Conservation (phyloP, 2,113 vertebrate genomes). For the Phycodurus eques region DNA sequence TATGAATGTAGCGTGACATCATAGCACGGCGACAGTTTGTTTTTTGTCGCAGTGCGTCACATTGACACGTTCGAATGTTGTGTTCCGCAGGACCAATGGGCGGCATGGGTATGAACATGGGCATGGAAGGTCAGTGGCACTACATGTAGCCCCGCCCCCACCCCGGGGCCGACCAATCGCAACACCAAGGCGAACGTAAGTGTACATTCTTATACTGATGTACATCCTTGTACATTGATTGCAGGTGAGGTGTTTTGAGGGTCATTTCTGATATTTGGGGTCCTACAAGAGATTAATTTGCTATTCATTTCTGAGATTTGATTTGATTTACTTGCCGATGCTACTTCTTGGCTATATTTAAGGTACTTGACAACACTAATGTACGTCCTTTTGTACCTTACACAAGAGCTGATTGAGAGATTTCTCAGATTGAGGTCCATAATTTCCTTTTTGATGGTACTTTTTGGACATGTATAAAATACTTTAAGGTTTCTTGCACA, state of each 20-base stretch:
- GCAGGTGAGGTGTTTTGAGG: slow-evolving; percentile 42
- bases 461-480: too few species aligned
- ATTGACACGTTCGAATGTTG: background rate
- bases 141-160: slow-evolving; percentile 98
- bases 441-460: too few species aligned
- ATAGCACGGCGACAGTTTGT: background rate
- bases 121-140: slow-evolving; percentile 99
- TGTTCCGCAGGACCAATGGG: slow-evolving; percentile 90
- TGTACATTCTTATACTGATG: slow-evolving; percentile 60
- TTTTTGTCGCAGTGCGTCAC: too few species aligned
- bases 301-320: too few species aligned
- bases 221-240: background rate
- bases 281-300: background rate
- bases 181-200: slow-evolving; percentile 97
- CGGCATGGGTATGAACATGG: slow-evolving; percentile 99
- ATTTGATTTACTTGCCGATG: too few species aligned
- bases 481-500: too few species aligned
- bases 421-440: too few species aligned
- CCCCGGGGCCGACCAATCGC: slow-evolving; percentile 81
- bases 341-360: too few species aligned
- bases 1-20: background rate
- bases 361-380: too few species aligned
- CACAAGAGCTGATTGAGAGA: too few species aligned
- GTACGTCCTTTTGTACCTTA: too few species aligned
- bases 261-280: background rate